Evolutionary conservation across 1,140 invertebrate genomes (phyloP), one percentile per base, ranked within the genome.

Genomic region (Homarus americanus): DNA sequence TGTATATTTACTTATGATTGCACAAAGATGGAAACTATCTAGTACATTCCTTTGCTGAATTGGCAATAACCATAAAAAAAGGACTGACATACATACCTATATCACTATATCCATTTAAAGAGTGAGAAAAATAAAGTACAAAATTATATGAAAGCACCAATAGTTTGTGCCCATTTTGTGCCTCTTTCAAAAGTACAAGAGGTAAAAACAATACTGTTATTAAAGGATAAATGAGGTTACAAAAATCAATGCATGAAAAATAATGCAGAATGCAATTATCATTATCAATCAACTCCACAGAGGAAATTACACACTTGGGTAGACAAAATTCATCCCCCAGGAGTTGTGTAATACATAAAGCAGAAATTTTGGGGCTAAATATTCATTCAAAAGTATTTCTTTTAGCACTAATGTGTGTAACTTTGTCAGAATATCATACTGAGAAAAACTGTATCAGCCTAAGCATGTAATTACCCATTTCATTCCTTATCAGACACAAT

Each of bases 91-190:
- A 44, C 40, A 41, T 49, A 34, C 53, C 38, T 87, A 28, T 76
- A 87, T 41, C 72, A 85, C 66, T 73, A 73, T 75, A 40, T 75
- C 58, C 66, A 36, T 58, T 36, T 79, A 20, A 38, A 78, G 75
- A 78, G 44, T 28, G 41, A 36, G 36, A 87, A 72, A 34, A n/a
- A n/a, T n/a, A 78, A 40, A 79, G 41, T 63, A 78, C 15, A 58
- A 69, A 66, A 80, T 73, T 78, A 63, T 24, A 53, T 40, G 73
- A 79, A 79, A 87, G 85, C 85, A 87, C 85, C 85, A 87, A 66
- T 41, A 80, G n/a, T 87, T 87, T 87, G 85, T 87, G 85, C 85
- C 85, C 58, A 78, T 80, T 87, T 87, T 87, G 85, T 87, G 85
- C 85, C 85, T 79, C 75, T 80, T 87, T 41, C 75, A 79, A 79